These are phyloP conservation scores for Sebastes nivosus DNA, from an alignment of 2,797 vertebrate genomes.

Conservation along the genomic window DNA sequence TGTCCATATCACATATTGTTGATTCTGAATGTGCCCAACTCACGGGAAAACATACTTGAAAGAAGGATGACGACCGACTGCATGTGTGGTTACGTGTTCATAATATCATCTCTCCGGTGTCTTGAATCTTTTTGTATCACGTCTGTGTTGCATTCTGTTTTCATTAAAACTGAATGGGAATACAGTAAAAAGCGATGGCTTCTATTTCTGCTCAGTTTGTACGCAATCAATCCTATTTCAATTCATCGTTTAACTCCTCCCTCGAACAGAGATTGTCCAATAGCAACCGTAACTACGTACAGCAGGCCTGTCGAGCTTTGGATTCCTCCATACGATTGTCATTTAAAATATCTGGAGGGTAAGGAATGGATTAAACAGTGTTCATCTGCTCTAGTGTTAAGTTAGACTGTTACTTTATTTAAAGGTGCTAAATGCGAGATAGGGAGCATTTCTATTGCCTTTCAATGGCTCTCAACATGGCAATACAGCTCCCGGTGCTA, in stretches of 20 bases:
- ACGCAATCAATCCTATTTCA: background rate
- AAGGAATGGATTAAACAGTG: background rate
- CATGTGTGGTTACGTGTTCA: slow-evolving; percentile 32
- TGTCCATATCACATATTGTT: slow-evolving; percentile 9
- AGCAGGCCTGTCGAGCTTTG: background rate
- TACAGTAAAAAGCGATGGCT: background rate
- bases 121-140: slow-evolving; percentile 44
- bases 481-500: too few species aligned
- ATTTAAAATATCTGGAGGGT: background rate
- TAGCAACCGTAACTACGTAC: background rate
- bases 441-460: too few species aligned
- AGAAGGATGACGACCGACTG: background rate
- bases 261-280: background rate
- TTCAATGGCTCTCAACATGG: too few species aligned
- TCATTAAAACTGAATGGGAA: slow-evolving; percentile 43
- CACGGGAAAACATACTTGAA: background rate
- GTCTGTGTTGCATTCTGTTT: slow-evolving; percentile 10
- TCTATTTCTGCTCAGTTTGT: background rate
- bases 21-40: slow-evolving; percentile 19
- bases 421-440: too few species aligned
- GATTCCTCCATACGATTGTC: background rate
- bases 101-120: slow-evolving; percentile 10
- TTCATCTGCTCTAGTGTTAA: background rate
- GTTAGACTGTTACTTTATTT: background rate
- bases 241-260: background rate